Percentiles rank a stretch among this genome's conserved stretches.
Evolutionary conservation across 2,797 vertebrate genomes (phyloP).

Genomic region (Balearica regulorum): DNA sequence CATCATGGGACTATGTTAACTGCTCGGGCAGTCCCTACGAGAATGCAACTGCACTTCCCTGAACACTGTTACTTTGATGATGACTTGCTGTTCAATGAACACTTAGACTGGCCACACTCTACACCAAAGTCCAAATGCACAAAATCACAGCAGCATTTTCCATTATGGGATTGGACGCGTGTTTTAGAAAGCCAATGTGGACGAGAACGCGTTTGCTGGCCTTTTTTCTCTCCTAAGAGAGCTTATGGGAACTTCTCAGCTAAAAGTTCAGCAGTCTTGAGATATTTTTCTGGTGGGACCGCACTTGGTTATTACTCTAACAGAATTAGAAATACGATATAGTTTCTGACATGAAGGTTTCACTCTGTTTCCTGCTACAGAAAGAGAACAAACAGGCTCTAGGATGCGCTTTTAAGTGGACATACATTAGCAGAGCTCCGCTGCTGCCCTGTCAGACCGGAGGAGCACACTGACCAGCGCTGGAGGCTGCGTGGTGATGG

Average conservation of each 20-base stretch:
- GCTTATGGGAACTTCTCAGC: fast-evolving
- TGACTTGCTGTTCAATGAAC: neutral
- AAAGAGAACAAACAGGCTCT: neutral
- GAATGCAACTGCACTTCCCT: neutral
- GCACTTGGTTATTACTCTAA: neutral
- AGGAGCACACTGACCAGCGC: neutral
- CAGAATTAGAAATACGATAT: neutral
- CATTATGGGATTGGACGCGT: fast-evolving
- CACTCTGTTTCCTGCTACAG: neutral
- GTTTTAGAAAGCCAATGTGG: neutral
- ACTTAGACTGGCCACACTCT: too few species aligned
- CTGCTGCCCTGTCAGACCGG: neutral
- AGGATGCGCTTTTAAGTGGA: neutral
- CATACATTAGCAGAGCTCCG: neutral
- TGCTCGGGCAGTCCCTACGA: neutral
- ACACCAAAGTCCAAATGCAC: neutral
- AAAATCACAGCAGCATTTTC: neutral
- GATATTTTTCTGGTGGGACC: neutral
- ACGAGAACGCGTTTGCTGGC: fast-evolving
- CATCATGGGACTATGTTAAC: neutral
- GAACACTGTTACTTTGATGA: too few species aligned
- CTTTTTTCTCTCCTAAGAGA: neutral
- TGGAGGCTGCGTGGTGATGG: neutral
- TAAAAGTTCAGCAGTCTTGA: neutral
- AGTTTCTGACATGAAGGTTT: neutral